Evolutionary conservation across 2,888 invertebrate genomes (phyloP), one percentile per base, ranked within the genome.

Genomic region (Adineta ricciae): DNA sequence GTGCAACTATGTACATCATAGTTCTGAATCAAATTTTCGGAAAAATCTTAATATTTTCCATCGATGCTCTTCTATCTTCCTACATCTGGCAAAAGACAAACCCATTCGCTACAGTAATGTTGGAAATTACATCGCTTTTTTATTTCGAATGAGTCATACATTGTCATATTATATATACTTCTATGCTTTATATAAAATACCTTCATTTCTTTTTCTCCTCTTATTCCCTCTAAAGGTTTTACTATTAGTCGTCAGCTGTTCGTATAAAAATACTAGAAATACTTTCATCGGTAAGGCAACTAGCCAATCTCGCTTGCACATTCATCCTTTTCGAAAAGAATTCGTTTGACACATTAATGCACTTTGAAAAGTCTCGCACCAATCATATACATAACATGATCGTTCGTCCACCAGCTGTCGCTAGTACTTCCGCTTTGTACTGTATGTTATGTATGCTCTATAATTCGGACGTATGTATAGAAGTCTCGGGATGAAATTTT

Each of bases 401-500:
- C 64, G 32, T 64, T 11, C 27, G 64, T 64, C 64, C 64, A 27
- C 64, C 64, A 64, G 64, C 19, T 64, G 64, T 64, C 64, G 64
- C 64, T 64, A 64, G 64, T 32, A 64, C 64, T 64, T 64, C 64
- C 64, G 64, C 64, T 36, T 64, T 64, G 64, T 64, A 32, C 64
- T 64, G 32, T 32, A 64, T 64, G 64, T 64, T 64, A 64, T 64
- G 32, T 19, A 64, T 64, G 64, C 19, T 64, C 64, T 32, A 32
- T 64, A 32, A 32, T 64, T 64, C 32, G 64, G 64, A 32, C 64
- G 64, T 64, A 64, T 64, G 64, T 64, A 19, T 64, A 64, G 32
- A 19, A 64, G 64, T 64, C 32, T 64, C 64, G 16, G 32, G 19
- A 32, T 32, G 16, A 64, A 32, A 64, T 64, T 32, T 36, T 64